phyloP scores from a whole-genome alignment of 2,797 vertebrate genomes.

The Epinephelus awoara region DNA sequence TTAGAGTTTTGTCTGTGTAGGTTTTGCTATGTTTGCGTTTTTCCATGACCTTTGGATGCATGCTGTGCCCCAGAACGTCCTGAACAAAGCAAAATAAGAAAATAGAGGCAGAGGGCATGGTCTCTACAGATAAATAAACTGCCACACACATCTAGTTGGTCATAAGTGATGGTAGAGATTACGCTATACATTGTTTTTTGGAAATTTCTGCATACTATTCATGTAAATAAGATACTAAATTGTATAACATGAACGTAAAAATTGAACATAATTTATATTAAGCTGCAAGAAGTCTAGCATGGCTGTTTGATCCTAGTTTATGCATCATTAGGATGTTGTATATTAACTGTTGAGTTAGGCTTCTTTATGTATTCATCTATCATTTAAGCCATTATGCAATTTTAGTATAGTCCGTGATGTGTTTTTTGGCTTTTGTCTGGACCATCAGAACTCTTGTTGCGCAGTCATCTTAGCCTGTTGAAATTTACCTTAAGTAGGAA shows the following conservation, averaged over 20 bases:
- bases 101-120: too few relatives aligned
- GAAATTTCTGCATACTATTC: too few relatives aligned
- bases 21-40: too few relatives aligned
- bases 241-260: background rate
- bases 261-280: background rate
- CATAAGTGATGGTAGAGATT: too few relatives aligned
- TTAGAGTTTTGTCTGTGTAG: too few relatives aligned
- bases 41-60: too few relatives aligned
- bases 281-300: background rate
- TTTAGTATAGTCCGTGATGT: background rate
- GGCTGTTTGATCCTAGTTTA: background rate
- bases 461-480: background rate
- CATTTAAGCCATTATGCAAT: background rate
- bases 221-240: too few relatives aligned
- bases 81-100: too few relatives aligned
- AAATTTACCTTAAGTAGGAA: background rate
- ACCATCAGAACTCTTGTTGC: background rate
- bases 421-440: background rate
- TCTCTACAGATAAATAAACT: too few relatives aligned
- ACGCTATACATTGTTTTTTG: too few relatives aligned
- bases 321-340: background rate
- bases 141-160: too few relatives aligned
- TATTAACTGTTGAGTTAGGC: background rate
- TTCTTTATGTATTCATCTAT: background rate
- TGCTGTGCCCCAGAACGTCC: too few relatives aligned